Evolutionary conservation across 2,888 invertebrate species (phyloP).

Genomic region (Euproctis similis): DNA sequence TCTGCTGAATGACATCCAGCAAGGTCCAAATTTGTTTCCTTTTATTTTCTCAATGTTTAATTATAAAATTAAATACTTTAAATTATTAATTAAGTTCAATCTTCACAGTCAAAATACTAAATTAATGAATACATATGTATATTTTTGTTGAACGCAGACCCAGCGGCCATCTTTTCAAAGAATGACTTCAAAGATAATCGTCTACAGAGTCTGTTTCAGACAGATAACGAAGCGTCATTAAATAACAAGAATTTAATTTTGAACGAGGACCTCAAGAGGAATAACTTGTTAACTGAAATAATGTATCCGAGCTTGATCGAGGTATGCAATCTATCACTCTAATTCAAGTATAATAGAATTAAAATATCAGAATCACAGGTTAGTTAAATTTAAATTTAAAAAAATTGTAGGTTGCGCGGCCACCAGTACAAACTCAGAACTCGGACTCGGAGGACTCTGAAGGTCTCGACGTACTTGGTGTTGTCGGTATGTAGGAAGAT

Average conservation of each 20-base stretch:
- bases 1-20: constrained; percentile 50
- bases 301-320: constrained; percentile 62
- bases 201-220: constrained; percentile 57
- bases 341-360: too few species aligned
- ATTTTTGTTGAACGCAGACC: too few species aligned
- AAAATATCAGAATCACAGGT: too few species aligned
- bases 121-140: too few species aligned
- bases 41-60: too few species aligned
- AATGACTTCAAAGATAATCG: constrained; percentile 49
- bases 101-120: too few species aligned
- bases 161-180: constrained; percentile 37
- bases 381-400: too few species aligned
- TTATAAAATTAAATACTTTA: too few species aligned
- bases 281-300: constrained; percentile 46
- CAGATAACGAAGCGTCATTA: constrained; percentile 46
- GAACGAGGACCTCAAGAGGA: constrained; percentile 50
- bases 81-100: too few species aligned
- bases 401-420: constrained; percentile 44
- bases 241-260: constrained; percentile 57
- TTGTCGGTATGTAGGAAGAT: constrained; percentile 38
- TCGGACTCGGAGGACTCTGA: constrained; percentile 69
- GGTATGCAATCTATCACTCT: too few species aligned
- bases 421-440: constrained; percentile 38
- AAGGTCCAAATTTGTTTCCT: too few species aligned
- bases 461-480: constrained; percentile 61